Evolutionary conservation across 2,888 invertebrate genomes (phyloP).

Genomic region (Cosmopolites sordidus): DNA sequence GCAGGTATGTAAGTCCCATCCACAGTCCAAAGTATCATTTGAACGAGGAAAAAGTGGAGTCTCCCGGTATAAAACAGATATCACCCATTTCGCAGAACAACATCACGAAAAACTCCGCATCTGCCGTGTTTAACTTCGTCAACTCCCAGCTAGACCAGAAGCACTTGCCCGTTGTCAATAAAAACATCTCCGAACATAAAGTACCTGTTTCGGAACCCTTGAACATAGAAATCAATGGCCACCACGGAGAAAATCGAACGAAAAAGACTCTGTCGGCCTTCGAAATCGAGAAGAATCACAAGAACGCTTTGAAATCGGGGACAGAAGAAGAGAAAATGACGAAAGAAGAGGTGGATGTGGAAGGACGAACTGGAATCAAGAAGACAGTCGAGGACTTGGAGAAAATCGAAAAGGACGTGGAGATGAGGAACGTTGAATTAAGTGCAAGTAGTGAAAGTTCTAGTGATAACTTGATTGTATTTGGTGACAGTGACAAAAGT

Average conservation of each 20-base stretch:
- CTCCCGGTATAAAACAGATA: conserved; percentile 24
- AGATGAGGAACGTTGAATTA: neutral
- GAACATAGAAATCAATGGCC: conserved; percentile 35
- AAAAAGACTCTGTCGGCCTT: conserved; percentile 51
- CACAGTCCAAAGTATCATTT: conserved; percentile 29
- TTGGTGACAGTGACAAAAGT: neutral
- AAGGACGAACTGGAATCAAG: neutral
- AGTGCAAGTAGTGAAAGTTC: neutral
- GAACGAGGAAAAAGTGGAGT: conserved; percentile 14
- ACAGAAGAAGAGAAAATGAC: conserved; percentile 19
- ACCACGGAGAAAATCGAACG: conserved; percentile 28
- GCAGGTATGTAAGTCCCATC: conserved; percentile 25
- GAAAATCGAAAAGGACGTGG: neutral
- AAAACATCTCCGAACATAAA: conserved; percentile 29
- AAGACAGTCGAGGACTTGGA: neutral
- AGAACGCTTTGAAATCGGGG: conserved; percentile 60
- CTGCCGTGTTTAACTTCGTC: conserved; percentile 59
- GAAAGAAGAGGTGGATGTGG: conserved; percentile 21
- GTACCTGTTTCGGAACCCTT: conserved; percentile 34
- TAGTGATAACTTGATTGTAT: neutral
- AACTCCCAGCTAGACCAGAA: conserved; percentile 34
- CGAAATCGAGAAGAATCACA: conserved; percentile 66
- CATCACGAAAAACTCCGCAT: conserved; percentile 62
- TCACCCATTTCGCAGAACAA: conserved; percentile 49
- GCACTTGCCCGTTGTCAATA: conserved; percentile 28